phyloP scores from a whole-genome alignment of 2,888 invertebrate species.

The Elmis aenea region DNA sequence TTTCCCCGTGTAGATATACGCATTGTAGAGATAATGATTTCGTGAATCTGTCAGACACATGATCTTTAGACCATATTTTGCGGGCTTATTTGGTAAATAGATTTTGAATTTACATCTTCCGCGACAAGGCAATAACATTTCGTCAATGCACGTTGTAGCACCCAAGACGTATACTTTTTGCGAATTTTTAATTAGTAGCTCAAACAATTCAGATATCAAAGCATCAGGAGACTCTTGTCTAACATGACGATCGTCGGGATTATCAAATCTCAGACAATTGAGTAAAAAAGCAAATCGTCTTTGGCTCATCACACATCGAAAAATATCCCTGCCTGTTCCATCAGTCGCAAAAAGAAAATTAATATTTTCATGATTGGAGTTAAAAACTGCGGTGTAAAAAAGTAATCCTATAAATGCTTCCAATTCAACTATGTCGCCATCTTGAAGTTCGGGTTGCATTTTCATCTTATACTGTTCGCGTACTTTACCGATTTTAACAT shows the following conservation, averaged over 20 bases:
- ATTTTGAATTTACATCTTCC: conserved; percentile 7
- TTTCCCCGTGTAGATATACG: conserved; percentile 10
- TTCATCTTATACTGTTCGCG: background rate
- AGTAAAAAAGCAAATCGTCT: conserved; percentile 2
- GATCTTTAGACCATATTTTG: conserved; percentile 19
- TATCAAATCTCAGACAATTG: background rate
- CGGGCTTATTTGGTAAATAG: conserved; percentile 8
- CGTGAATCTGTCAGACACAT: conserved; percentile 13
- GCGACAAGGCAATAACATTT: conserved; percentile 4
- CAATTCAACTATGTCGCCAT: conserved; percentile 4
- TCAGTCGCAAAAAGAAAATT: conserved; percentile 1
- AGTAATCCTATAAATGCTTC: conserved; percentile 1
- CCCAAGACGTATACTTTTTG: too few species aligned
- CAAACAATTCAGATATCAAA: too few species aligned
- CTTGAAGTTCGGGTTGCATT: background rate
- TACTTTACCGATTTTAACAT: conserved; percentile 2
- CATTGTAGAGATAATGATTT: conserved; percentile 9
- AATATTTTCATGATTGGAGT: conserved; percentile 1
- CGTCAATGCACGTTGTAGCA: conserved; percentile 1
- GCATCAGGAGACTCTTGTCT: too few species aligned
- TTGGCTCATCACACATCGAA: conserved; percentile 6
- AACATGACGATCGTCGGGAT: background rate
- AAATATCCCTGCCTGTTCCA: conserved; percentile 1
- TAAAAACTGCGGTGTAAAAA: conserved; percentile 4
- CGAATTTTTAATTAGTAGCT: too few species aligned